Base-by-base conservation (phyloP, 2,797 vertebrate species). In the Microctenopoma stevenorrisi region DNA sequence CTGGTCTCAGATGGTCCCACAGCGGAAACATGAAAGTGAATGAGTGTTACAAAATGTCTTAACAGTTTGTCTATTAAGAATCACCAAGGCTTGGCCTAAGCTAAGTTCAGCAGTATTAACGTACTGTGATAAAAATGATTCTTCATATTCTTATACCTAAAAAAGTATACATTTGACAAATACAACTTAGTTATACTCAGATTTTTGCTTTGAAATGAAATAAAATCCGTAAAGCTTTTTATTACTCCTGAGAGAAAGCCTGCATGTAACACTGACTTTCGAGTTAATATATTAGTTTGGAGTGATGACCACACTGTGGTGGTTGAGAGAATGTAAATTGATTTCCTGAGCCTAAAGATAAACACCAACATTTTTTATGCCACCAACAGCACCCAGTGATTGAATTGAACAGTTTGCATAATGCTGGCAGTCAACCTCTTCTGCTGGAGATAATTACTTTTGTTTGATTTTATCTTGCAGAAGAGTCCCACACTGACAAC, bases 291-390 rank as follows among this genome's bases (percentile, higher is more conserved):
- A 68, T 87, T 75, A 75, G 65, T 74, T 76, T 11, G 18, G 48
- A 70, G 60, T 47, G 56, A 78, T 66, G 55, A 68, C 81, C 47
- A 42, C 5, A 8, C 51, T 56, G 60, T 61, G 64, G 62, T 65
- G 35, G 50, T 44, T 68, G 9, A 26, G 50, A 66, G 52, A 70
- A 54, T 69, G 65, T 65, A 76, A 87, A 74, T 72, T 15, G 52
- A 79, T 89, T 74, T 79, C 56, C 49, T 54, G 69, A 59, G 42
- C 33, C 59, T 30, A 18, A 5, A 78, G 56, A 77, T 66, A 71
- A 81, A 74, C 48, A 70, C 15, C 22, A 82, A 72, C 40, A 37
- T 65, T 67, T 22, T 68, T 63, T 55, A 25, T 67, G 46, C 43
- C 56, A 64, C 64, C 63, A 63, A 40, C 61, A 57, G 54, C 28